A percentile compares a stretch with the other conserved stretches of the same genome.
Conservation (phyloP, 2,888 invertebrate genomes). For the Phengaris alcon region DNA sequence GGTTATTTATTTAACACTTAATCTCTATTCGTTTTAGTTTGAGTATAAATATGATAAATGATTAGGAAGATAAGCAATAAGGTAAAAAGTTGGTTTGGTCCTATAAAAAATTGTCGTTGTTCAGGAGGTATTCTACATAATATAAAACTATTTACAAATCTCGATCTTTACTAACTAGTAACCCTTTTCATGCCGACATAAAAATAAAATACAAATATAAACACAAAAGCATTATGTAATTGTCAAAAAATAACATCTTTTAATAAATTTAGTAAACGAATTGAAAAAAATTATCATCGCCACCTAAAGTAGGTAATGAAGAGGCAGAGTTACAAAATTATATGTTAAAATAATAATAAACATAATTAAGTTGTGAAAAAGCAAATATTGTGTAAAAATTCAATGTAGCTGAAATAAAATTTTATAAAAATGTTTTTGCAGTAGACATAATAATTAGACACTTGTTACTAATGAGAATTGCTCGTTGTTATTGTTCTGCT, state of each 20-base stretch:
- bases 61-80: not conserved
- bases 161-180: not conserved
- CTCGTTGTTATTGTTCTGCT: slow-evolving; percentile 4
- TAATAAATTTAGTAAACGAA: not conserved
- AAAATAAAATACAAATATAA: not conserved
- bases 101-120: not conserved
- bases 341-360: no score
- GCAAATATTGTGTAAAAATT: not conserved
- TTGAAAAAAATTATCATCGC: not conserved
- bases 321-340: not conserved
- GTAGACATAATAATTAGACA: not conserved
- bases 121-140: not conserved
- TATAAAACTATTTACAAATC: not conserved
- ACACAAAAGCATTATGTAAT: not conserved
- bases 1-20: not conserved
- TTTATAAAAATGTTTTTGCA: not conserved
- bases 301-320: slow-evolving; percentile 9
- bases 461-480: not conserved
- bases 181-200: no score
- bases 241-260: not conserved
- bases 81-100: not conserved
- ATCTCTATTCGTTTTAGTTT: not conserved
- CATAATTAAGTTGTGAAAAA: no score
- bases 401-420: not conserved
- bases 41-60: not conserved